A percentile compares a stretch with the other conserved stretches of the same genome.
Evolutionary conservation across 1,140 invertebrate genomes (phyloP).

Genomic region (Lepidurus couesii): DNA sequence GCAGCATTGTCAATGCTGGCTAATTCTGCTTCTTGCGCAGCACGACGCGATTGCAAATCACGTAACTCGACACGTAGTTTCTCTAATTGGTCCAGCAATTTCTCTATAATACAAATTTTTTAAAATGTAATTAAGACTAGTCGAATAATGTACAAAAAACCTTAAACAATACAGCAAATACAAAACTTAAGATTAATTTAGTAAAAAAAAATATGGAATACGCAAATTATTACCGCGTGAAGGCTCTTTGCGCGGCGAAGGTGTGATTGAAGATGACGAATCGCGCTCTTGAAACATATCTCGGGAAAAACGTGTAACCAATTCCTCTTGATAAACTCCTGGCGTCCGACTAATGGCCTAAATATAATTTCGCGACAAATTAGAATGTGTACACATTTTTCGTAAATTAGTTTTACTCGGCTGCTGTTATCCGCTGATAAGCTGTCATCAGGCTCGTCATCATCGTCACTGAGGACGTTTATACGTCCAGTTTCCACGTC

Average conservation of each 20-base stretch:
- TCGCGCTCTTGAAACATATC: conserved; percentile 24
- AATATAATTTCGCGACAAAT: not conserved
- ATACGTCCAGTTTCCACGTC: conserved; percentile 43
- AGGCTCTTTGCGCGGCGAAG: conserved; percentile 11
- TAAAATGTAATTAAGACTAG: conserved; percentile 22
- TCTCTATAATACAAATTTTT: conserved; percentile 39
- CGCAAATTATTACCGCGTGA: not conserved
- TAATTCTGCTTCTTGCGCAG: conserved; percentile 74
- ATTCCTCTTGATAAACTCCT: conserved; percentile 1
- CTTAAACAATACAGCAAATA: not conserved
- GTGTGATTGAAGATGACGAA: conserved; percentile 8
- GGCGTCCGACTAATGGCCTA: not conserved
- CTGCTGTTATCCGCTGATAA: conserved; percentile 52
- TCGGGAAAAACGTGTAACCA: conserved; percentile 25
- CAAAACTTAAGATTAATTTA: no score
- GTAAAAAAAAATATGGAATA: not conserved
- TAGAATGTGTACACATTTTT: no score
- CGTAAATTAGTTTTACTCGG: not conserved
- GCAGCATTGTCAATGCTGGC: conserved; percentile 79
- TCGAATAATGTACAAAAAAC: not conserved
- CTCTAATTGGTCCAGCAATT: conserved; percentile 42
- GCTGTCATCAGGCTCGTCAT: conserved; percentile 61
- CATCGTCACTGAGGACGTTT: conserved; percentile 63
- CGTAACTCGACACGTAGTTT: conserved; percentile 56
- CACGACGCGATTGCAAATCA: conserved; percentile 61